Conservation (phyloP, 2,888 invertebrate species). For the Unio delphinus region DNA sequence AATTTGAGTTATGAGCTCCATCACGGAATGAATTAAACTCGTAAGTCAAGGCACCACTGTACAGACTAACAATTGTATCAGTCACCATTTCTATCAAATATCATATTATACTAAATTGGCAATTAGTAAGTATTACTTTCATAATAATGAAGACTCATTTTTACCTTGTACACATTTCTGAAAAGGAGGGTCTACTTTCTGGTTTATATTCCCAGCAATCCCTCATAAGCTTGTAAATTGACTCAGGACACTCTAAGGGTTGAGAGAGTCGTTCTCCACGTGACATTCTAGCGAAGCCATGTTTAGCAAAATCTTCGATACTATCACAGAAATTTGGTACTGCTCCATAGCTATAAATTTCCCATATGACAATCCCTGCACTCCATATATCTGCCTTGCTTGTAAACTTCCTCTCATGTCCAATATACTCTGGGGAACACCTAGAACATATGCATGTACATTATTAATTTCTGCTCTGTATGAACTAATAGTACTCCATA, state of each 20-base stretch:
- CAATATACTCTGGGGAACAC: conserved; percentile 31
- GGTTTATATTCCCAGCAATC: conserved; percentile 17
- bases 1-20: too few species aligned
- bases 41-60: too few species aligned
- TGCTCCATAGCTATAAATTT: conserved; percentile 28
- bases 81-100: too few species aligned
- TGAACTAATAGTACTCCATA: too few species aligned
- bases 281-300: conserved; percentile 1
- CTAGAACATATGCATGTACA: conserved; percentile 8
- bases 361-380: conserved; percentile 32
- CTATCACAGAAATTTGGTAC: conserved; percentile 12
- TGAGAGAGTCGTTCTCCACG: conserved; percentile 11
- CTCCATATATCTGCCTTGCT: conserved; percentile 32
- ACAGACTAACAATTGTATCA: too few species aligned
- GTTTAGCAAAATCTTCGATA: conserved; percentile 4
- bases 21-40: too few species aligned
- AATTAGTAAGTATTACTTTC: too few species aligned
- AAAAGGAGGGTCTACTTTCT: conserved; percentile 15
- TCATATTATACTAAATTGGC: too few species aligned
- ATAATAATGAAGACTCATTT: too few species aligned
- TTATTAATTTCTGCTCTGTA: too few species aligned
- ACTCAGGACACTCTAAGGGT: conserved; percentile 8
- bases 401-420: conserved; percentile 10
- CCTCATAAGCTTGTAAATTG: conserved; percentile 17
- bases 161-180: conserved; percentile 10